These are phyloP conservation scores for Drosophila lacicola DNA, from an alignment of 2,888 invertebrate genomes.

Conservation along the genomic window DNA sequence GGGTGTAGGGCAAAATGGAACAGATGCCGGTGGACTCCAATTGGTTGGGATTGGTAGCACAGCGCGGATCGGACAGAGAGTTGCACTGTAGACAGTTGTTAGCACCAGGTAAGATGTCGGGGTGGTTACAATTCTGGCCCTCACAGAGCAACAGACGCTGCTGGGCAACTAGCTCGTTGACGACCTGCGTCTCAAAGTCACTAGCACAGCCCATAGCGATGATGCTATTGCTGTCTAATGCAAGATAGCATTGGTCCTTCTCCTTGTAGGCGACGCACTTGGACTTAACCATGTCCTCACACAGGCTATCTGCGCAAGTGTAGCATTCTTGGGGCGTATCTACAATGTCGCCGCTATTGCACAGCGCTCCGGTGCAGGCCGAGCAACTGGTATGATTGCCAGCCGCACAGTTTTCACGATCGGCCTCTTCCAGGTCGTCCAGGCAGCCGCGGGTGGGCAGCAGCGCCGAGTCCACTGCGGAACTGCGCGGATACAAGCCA, in stretches of 20 bases:
- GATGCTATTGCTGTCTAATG: slow-evolving; percentile 59
- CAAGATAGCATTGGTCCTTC: slow-evolving; percentile 76
- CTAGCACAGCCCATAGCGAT: slow-evolving; percentile 81
- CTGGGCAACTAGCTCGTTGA: slow-evolving; percentile 66
- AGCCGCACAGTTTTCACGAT: slow-evolving; percentile 63
- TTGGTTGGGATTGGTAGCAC: slow-evolving; percentile 81
- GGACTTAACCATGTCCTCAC: slow-evolving; percentile 39
- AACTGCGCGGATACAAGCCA: slow-evolving; percentile 76
- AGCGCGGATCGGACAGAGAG: slow-evolving; percentile 69
- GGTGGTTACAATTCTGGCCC: slow-evolving; percentile 74
- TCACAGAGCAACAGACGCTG: slow-evolving; percentile 74
- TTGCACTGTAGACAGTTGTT: slow-evolving; percentile 73
- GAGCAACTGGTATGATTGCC: slow-evolving; percentile 62
- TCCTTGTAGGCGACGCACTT: slow-evolving; percentile 70
- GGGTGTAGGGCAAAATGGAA: slow-evolving; percentile 71
- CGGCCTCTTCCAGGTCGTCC: slow-evolving; percentile 76
- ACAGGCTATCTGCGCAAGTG: slow-evolving; percentile 59
- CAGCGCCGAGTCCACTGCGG: slow-evolving; percentile 67
- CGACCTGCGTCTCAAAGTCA: slow-evolving; percentile 66
- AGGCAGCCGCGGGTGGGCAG: slow-evolving; percentile 79
- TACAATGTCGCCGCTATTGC: slow-evolving; percentile 70
- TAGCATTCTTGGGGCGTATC: slow-evolving; percentile 71
- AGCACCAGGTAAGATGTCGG: slow-evolving; percentile 35
- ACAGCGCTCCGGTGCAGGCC: slow-evolving; percentile 64
- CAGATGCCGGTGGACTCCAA: slow-evolving; percentile 60